Evolutionary conservation across 2,113 vertebrate genomes (phyloP), one percentile per base, ranked within the genome.

Genomic region (Hippocampus guttulatus): DNA sequence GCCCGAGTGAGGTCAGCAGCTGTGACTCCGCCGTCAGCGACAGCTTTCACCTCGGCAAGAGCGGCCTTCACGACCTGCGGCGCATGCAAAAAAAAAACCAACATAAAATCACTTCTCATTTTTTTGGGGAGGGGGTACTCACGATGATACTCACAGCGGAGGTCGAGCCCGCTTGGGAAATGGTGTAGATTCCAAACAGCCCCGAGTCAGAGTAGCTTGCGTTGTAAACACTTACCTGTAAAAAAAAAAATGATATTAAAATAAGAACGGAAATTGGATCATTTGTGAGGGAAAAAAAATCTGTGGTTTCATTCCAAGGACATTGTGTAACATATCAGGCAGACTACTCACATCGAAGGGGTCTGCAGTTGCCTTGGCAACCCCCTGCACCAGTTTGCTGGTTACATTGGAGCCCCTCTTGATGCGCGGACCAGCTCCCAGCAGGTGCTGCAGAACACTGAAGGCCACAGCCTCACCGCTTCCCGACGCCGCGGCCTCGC

Each of bases 141-240:
- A n/a, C 0, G 0, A 12, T 47, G 8, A 55, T 76, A 94, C 95
- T 93, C 88, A 98, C 97, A 74, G 96, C 94, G 40, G 85, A 87
- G 71, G 93, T 84, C 68, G 79, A 80, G 51, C 90, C 70, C 77
- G 91, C 85, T 81, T 96, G 96, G 0, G 93, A 94, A 81, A 99
- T 88, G 21, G 93, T 93, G 64, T 96, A 98, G 75, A 99, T 49
- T 8, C 97, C 97, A 70, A 99, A 99, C 47, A 99, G 94, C 30
- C 96, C 97, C 57, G 96, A 96, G 88, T 99, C 97, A 0, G 94
- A 93, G 88, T 98, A 99, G 81, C 88, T 93, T 21, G 90, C 91
- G 69, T 94, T 96, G 84, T 98, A 97, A 25, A 95, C 94, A 0
- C 93, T 93, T 80, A 89, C 95, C 97, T 99, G 88, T 38, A 52